phyloP scores from a whole-genome alignment of 2,113 vertebrate species.

The Myrmecobius fasciatus region DNA sequence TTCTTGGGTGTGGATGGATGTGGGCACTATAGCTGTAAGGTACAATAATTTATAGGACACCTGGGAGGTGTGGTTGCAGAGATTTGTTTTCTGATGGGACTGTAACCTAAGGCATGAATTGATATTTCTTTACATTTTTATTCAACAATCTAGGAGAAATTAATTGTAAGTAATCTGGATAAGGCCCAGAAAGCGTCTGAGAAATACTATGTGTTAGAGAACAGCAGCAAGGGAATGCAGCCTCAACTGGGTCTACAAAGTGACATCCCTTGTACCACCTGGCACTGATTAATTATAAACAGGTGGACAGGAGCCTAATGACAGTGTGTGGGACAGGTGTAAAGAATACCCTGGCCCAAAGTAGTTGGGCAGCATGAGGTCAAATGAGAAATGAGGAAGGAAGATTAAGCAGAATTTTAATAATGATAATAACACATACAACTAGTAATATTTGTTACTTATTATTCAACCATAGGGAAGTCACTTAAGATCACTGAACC shows the following conservation, averaged over 20 bases:
- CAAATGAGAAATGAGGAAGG: neutral
- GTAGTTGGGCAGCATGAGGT: neutral
- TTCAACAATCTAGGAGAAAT: slow-evolving; percentile 7
- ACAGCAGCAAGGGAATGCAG: neutral
- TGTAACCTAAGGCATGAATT: neutral
- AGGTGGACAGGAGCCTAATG: neutral
- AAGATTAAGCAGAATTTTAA: neutral
- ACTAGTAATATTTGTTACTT: neutral
- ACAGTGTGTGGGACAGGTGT: neutral
- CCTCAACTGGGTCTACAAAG: neutral
- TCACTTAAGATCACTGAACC: neutral
- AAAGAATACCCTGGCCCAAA: neutral
- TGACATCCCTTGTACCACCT: neutral
- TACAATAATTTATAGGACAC: neutral
- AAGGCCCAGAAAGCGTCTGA: neutral
- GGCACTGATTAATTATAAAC: neutral
- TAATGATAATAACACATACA: neutral
- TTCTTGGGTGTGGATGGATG: neutral
- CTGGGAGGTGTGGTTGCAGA: neutral
- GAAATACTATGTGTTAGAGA: neutral
- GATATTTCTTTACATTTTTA: neutral
- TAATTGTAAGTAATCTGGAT: neutral
- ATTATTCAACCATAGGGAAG: neutral
- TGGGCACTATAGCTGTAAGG: neutral
- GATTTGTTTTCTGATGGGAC: neutral